A percentile compares a stretch with the other conserved stretches of the same genome.
Conservation (phyloP, 2,797 vertebrate genomes). For the Pipistrellus pygmaeus region DNA sequence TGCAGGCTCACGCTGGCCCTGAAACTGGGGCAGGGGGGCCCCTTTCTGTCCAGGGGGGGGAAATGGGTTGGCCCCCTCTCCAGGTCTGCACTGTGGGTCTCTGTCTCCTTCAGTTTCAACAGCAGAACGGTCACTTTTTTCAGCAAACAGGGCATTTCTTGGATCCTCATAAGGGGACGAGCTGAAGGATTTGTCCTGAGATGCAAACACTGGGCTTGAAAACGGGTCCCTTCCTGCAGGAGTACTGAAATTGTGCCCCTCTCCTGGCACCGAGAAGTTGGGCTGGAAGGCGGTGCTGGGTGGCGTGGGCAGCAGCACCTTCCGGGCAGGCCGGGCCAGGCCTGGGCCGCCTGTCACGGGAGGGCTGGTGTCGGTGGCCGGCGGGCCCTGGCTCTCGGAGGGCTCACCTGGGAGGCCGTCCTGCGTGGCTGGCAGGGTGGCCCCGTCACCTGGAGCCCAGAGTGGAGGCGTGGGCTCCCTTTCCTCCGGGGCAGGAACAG, state of each 20-base stretch:
- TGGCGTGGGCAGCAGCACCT: slow-evolving; percentile 90
- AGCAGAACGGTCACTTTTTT: slow-evolving; percentile 72
- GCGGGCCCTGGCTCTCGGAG: not conserved
- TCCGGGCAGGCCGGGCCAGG: slow-evolving; percentile 86
- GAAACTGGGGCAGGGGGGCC: slow-evolving; percentile 84
- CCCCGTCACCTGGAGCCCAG: slow-evolving; percentile 82
- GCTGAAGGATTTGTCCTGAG: slow-evolving; percentile 83
- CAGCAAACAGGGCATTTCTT: slow-evolving; percentile 82
- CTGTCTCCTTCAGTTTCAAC: slow-evolving; percentile 77
- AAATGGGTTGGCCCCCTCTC: slow-evolving; percentile 70
- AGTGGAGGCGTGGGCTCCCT: slow-evolving; percentile 60
- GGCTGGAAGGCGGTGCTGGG: slow-evolving; percentile 84
- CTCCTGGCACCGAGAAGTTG: slow-evolving; percentile 84
- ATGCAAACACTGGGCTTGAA: slow-evolving; percentile 72
- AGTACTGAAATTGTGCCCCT: slow-evolving; percentile 71
- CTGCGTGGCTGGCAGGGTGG: slow-evolving; percentile 48
- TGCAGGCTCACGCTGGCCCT: slow-evolving; percentile 83
- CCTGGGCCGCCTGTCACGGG: slow-evolving; percentile 79
- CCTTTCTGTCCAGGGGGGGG: slow-evolving; percentile 86
- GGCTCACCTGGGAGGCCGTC: slow-evolving; percentile 76
- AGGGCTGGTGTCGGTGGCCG: slow-evolving; percentile 63
- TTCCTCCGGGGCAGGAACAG: slow-evolving; percentile 67
- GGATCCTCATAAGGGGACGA: slow-evolving; percentile 83
- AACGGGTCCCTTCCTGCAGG: slow-evolving; percentile 80
- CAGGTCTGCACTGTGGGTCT: slow-evolving; percentile 81